A percentile compares a stretch with the other conserved stretches of the same genome.
phyloP scores from a whole-genome alignment of 2,113 vertebrate species.

The Zapornia atra region DNA sequence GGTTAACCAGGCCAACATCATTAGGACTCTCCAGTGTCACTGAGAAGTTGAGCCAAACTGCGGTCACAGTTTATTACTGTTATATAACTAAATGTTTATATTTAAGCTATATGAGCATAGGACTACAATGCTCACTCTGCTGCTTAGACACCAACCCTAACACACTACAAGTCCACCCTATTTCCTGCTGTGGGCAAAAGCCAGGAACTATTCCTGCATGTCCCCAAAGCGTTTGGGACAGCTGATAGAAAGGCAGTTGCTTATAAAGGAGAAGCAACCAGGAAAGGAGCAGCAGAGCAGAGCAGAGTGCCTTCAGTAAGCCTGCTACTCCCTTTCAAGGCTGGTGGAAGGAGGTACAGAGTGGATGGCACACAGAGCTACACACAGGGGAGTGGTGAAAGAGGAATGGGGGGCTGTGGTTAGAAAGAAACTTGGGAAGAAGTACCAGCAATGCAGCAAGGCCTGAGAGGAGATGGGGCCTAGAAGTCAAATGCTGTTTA shows the following conservation, averaged over 20 bases:
- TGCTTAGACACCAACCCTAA: background rate
- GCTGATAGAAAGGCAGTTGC: background rate
- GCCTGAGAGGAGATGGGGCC: background rate
- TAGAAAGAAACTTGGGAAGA: background rate
- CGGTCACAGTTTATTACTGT: background rate
- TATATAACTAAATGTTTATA: background rate
- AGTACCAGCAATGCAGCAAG: background rate
- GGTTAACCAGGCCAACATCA: background rate
- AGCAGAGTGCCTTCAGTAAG: background rate
- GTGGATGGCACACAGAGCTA: background rate
- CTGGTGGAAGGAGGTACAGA: background rate
- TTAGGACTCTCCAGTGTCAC: background rate
- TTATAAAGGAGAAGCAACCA: background rate
- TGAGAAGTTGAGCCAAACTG: background rate
- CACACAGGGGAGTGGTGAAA: background rate
- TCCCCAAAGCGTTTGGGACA: background rate
- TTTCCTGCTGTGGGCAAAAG: background rate
- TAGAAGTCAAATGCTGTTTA: background rate
- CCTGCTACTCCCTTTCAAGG: background rate
- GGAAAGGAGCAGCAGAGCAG: background rate
- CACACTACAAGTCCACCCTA: background rate
- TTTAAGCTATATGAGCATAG: background rate
- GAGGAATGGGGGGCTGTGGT: background rate
- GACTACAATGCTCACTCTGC: background rate
- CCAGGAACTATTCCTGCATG: background rate